Evolutionary conservation across 2,888 invertebrate species (phyloP), one percentile per base, ranked within the genome.

Genomic region (Latheticus oryzae): DNA sequence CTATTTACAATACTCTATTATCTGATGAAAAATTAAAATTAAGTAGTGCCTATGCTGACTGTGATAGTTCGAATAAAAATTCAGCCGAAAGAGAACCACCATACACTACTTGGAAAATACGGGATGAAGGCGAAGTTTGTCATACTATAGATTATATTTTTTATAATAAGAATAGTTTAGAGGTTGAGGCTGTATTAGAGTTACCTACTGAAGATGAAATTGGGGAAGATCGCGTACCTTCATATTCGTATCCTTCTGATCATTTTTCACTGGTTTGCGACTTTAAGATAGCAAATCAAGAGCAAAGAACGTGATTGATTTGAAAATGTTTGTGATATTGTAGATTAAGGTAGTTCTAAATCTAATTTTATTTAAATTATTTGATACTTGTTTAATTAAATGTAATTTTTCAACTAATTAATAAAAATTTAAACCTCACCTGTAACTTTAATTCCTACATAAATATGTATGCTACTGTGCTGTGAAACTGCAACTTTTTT

Each of bases 111-210:
- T 90, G 90, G 89, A 90, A 90, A 73, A 82, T 85, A 17, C 80
- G 90, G 0, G 87, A 86, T 54, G 86, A 87, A 64, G 86, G 86
- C 3, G 89, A 90, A 75, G 81, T 84, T 28, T 87, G 88, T 62
- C 87, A 88, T 68, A 89, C 89, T 2, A 87, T 90, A 52, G 91
- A 91, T 75, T 91, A 91, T 75, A 82, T 89, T 3, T 89, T 89
- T 76, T 87, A 86, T 73, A 82, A 84, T 2, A 81, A 81, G 58
- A 78, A 83, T 54, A 78, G 79, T 21, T 77, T 89, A 24, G 81
- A 81, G 64, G 84, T 88, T 1, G 79, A 80, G 7, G 78, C 81
- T 1, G 75, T 85, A 1, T 72, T 87, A 17, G 79, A 83, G 47
- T 82, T 90, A 57, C 89, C 90, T 0, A 80, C 81, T 0, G 87